Conservation (phyloP, 2,113 vertebrate genomes). For the Piaya cayana region DNA sequence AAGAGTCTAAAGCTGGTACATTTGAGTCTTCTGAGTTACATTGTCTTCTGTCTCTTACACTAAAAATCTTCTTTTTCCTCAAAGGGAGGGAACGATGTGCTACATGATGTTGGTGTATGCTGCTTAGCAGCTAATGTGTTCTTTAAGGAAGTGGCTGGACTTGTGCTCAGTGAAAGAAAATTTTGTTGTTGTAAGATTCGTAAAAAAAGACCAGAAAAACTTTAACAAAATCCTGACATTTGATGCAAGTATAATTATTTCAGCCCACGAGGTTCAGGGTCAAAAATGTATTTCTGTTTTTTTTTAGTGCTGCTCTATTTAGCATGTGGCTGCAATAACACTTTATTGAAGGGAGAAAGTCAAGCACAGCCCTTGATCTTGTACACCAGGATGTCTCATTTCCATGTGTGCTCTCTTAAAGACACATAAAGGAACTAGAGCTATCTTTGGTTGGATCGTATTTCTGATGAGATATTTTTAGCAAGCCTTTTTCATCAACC, state of each 20-base stretch:
- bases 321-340: conserved; percentile 37
- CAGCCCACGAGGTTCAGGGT: neutral
- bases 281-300: neutral
- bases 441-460: neutral
- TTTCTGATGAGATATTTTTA: conserved; percentile 69
- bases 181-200: neutral
- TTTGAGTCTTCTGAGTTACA: neutral
- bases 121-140: neutral
- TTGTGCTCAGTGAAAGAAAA: neutral
- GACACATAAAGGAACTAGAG: neutral
- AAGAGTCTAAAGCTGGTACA: neutral
- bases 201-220: neutral
- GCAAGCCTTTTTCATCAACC: conserved; percentile 16
- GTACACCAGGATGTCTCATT: conserved; percentile 24
- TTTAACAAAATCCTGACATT: neutral
- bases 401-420: conserved; percentile 25
- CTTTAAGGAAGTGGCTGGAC: neutral
- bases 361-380: conserved; percentile 20
- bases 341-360: conserved; percentile 45
- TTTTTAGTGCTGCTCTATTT: conserved; percentile 21
- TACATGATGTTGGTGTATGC: neutral
- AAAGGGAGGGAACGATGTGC: neutral
- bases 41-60: neutral
- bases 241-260: neutral
- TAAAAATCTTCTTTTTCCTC: neutral